Evolutionary conservation across 2,797 vertebrate genomes (phyloP).

Genomic region (Anabas testudineus): DNA sequence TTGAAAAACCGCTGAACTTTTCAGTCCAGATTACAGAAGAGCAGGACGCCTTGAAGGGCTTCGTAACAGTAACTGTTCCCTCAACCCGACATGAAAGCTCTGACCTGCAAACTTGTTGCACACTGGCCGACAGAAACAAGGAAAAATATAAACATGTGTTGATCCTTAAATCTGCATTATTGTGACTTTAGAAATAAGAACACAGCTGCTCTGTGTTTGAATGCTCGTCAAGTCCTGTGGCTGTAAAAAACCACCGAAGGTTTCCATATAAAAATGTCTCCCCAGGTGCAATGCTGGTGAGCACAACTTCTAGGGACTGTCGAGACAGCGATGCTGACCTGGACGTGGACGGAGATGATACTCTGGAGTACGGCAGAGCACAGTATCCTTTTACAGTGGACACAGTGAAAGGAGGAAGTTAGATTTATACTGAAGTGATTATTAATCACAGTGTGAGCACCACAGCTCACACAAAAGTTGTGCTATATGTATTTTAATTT

Average conservation of each 20-base stretch:
- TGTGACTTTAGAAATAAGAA: slow-evolving; percentile 3
- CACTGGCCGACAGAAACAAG: slow-evolving; percentile 29
- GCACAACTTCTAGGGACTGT: slow-evolving; percentile 91
- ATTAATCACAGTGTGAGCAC: not conserved
- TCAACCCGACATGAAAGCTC: slow-evolving; percentile 29
- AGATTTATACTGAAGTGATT: not conserved
- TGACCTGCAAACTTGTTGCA: slow-evolving; percentile 55
- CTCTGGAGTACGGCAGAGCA: slow-evolving; percentile 94
- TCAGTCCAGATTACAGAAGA: slow-evolving; percentile 93
- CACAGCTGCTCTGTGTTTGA: not conserved
- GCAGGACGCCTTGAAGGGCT: slow-evolving; percentile 57
- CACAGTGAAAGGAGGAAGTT: not conserved
- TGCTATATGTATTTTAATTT: too few relatives aligned
- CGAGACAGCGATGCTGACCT: slow-evolving; percentile 96
- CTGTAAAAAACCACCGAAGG: not conserved
- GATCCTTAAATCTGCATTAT: not conserved
- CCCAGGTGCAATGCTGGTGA: slow-evolving; percentile 90
- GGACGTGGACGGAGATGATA: slow-evolving; percentile 98
- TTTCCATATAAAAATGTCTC: slow-evolving; percentile 15
- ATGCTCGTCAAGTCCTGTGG: too few relatives aligned
- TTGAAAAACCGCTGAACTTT: slow-evolving; percentile 97
- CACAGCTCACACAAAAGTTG: too few relatives aligned
- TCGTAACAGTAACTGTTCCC: slow-evolving; percentile 40
- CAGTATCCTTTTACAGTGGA: slow-evolving; percentile 90
- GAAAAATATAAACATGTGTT: not conserved